Conservation (phyloP, 1,140 invertebrate genomes). For the Drosophila setifemur region DNA sequence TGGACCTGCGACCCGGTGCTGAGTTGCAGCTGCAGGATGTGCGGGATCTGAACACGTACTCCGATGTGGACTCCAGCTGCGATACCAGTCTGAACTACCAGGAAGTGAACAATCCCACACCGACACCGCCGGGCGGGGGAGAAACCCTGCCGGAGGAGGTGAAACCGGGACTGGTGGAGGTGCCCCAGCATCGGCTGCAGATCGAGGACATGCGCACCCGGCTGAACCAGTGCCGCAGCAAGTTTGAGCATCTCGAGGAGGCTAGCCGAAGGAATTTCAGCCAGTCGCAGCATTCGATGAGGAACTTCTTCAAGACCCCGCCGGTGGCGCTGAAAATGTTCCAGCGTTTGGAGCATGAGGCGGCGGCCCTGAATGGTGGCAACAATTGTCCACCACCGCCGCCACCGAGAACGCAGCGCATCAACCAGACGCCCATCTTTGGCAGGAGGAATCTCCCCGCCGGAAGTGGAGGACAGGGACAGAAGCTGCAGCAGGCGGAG, state of each 20-base stretch:
- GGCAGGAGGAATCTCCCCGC: slow-evolving; percentile 44
- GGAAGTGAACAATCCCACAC: slow-evolving; percentile 53
- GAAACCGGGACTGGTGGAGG: background rate
- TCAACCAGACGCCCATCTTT: slow-evolving; percentile 81
- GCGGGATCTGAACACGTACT: slow-evolving; percentile 76
- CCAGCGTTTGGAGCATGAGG: slow-evolving; percentile 68
- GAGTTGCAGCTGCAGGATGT: slow-evolving; percentile 75
- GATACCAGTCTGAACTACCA: slow-evolving; percentile 80
- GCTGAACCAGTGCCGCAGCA: slow-evolving; percentile 71
- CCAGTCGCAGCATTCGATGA: slow-evolving; percentile 72
- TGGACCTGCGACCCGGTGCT: slow-evolving; percentile 68
- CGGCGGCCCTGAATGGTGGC: slow-evolving; percentile 33
- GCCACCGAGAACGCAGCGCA: slow-evolving; percentile 52
- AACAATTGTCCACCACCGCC: background rate
- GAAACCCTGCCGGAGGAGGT: background rate
- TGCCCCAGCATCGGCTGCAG: slow-evolving; percentile 32
- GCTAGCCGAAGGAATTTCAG: slow-evolving; percentile 66
- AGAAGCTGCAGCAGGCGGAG: slow-evolving; percentile 57
- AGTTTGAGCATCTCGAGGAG: slow-evolving; percentile 74
- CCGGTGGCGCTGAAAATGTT: slow-evolving; percentile 77
- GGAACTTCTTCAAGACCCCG: slow-evolving; percentile 75
- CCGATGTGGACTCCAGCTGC: slow-evolving; percentile 81
- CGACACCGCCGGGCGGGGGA: background rate
- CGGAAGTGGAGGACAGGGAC: background rate
- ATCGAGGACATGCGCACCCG: slow-evolving; percentile 72